These are phyloP conservation scores for Pristionchus entomophagus DNA, from an alignment of 2,888 invertebrate species.

Conservation along the genomic window DNA sequence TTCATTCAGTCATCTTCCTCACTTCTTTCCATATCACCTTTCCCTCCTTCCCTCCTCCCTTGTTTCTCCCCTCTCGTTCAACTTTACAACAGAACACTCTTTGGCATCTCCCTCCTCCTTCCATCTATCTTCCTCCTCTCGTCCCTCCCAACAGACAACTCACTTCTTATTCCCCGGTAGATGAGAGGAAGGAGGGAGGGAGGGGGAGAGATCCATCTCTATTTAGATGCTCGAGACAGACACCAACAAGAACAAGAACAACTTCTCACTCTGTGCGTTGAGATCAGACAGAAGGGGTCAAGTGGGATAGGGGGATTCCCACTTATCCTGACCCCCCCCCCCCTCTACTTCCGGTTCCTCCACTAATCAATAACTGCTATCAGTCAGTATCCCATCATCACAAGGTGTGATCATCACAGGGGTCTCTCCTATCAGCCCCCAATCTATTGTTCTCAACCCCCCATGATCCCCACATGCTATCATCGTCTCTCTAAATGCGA, in stretches of 20 bases:
- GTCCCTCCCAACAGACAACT: conserved; percentile 24
- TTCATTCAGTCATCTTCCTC: conserved; percentile 36
- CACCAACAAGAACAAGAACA: conserved; percentile 6
- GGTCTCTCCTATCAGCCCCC: not conserved
- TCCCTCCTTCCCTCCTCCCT: not conserved
- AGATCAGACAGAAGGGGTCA: conserved; percentile 3
- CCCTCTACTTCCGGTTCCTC: not conserved
- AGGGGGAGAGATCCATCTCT: not conserved
- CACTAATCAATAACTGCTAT: not conserved
- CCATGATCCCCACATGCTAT: conserved; percentile 10
- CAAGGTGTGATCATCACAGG: not conserved
- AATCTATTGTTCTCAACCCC: not conserved
- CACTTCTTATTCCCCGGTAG: not conserved
- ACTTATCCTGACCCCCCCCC: not conserved
- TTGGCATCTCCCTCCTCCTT: conserved; percentile 23
- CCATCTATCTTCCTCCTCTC: conserved; percentile 24
- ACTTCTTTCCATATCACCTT: conserved; percentile 13
- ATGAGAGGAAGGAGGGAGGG: too few species aligned
- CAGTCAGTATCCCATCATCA: not conserved
- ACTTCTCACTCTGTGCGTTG: not conserved
- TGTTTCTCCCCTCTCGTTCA: conserved; percentile 10
- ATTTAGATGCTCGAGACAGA: conserved; percentile 27
- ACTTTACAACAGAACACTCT: conserved; percentile 47
- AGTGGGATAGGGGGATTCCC: not conserved
- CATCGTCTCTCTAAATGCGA: not conserved